Conservation (phyloP, 2,113 vertebrate species). For the Apistogramma diplotaenia region DNA sequence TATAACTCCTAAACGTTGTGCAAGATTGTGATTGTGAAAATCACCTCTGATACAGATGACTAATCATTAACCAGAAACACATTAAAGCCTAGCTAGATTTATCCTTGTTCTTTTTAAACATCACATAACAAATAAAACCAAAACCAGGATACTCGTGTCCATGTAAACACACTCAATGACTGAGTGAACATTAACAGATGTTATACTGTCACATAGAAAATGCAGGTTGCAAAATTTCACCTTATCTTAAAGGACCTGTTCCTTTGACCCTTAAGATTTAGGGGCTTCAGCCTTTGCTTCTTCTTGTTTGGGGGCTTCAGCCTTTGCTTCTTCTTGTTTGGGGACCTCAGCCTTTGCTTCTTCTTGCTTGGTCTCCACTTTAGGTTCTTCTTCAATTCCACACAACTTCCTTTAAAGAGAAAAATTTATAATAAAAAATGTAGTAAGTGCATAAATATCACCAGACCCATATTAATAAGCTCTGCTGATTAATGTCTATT, state of each 20-base stretch:
- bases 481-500: neutral
- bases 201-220: neutral
- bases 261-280: neutral
- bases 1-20: too few relatives aligned
- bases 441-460: neutral
- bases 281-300: neutral
- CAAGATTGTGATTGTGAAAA: neutral
- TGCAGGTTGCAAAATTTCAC: neutral
- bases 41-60: neutral
- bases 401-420: constrained; percentile 66
- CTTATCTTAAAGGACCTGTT: neutral
- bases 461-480: neutral
- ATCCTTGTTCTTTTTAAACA: neutral
- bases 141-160: neutral
- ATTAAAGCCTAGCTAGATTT: neutral
- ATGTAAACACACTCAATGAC: neutral
- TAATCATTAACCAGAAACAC: neutral
- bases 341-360: neutral
- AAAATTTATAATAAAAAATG: neutral
- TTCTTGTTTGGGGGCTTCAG: neutral
- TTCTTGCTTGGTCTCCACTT: neutral
- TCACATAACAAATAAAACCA: neutral
- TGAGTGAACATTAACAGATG: neutral
- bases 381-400: neutral
- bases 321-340: neutral